A percentile compares a stretch with the other conserved stretches of the same genome.
phyloP scores from a whole-genome alignment of 2,888 invertebrate genomes.

The Cryptus armator region DNA sequence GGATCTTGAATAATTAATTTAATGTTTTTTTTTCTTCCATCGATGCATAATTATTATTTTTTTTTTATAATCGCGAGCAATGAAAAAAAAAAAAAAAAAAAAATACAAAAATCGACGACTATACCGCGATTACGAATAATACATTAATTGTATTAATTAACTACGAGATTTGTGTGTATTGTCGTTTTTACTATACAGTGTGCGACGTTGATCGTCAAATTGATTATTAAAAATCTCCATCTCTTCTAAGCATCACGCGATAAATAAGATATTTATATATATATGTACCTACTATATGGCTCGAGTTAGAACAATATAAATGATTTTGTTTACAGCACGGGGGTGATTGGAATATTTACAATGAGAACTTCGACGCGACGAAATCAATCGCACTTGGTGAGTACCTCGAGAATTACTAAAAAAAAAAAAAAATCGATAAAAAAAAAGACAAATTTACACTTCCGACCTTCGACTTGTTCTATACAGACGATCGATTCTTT shows the following conservation, averaged over 20 bases:
- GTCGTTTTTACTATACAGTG: conserved; percentile 61
- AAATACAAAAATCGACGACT: conserved; percentile 49
- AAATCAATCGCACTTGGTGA: not conserved
- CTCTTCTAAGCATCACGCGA: conserved; percentile 56
- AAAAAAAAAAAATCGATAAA: conserved; percentile 1
- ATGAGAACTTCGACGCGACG: conserved; percentile 49
- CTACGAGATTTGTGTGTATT: conserved; percentile 49
- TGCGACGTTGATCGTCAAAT: conserved; percentile 50
- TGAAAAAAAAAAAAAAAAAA: conserved; percentile 36
- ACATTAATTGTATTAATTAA: conserved; percentile 42
- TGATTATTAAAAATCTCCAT: conserved; percentile 50
- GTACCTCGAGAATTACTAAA: conserved; percentile 9
- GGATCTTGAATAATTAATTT: conserved; percentile 45
- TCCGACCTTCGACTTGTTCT: conserved; percentile 16
- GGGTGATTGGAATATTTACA: conserved; percentile 67
- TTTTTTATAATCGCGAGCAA: conserved; percentile 56
- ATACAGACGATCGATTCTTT: conserved; percentile 12
- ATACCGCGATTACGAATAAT: conserved; percentile 51
- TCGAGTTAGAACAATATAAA: conserved; percentile 63
- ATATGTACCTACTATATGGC: conserved; percentile 62
- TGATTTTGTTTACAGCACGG: conserved; percentile 65
- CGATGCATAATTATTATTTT: conserved; percentile 21
- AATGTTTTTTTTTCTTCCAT: conserved; percentile 36
- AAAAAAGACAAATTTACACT: conserved; percentile 24
- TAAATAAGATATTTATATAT: conserved; percentile 64